Evolutionary conservation across 2,888 invertebrate species (phyloP), one percentile per base, ranked within the genome.

Genomic region (Caenorhabditis panamensis): DNA sequence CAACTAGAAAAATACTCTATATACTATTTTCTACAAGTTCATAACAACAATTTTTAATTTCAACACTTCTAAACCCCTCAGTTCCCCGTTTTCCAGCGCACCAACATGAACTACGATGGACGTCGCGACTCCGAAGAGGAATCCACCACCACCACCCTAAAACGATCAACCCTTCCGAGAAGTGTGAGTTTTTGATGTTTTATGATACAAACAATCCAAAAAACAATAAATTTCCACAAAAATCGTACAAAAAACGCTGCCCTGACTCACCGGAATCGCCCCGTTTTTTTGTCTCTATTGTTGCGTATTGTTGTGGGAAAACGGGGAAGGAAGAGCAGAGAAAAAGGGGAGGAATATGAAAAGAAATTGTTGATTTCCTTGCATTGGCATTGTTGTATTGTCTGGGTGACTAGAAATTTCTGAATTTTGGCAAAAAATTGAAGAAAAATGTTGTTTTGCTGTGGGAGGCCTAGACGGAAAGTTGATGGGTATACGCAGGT

Each of bases 141-240:
- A 51, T 67, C 79, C 2, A 63, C 72, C 16, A 72, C 71, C 9
- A 64, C 82, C 16, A 77, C 77, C 16, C 20, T 82, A 24, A 82
- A 78, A 56, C 37, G 82, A 24, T 73, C 82, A 2, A 82, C 82
- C 1, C 53, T 82, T 51, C 82, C 82, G 20, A 62, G 82, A 73
- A 82, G 59, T 41, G 82, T 82, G 31, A 73, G 78, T 71, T 47
- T 47, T 47, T 11, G 18, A 18, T 47, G 47, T 18, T 4, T 47
- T 47, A 11, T 18, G 31, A 31, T 31, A 9, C 4, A 31, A 1
- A 66, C 36, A 11, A 37, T 41, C 54, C 53, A 71, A 71, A 51
- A 54, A 58, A 72, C 24, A 28, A 24, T 26, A 37, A 49, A 59
- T 41, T 58, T 18, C 11, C 49, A 36, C 3, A 54, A 20, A 67